Base-by-base conservation (phyloP, 2,113 vertebrate species). In the Takifugu flavidus region DNA sequence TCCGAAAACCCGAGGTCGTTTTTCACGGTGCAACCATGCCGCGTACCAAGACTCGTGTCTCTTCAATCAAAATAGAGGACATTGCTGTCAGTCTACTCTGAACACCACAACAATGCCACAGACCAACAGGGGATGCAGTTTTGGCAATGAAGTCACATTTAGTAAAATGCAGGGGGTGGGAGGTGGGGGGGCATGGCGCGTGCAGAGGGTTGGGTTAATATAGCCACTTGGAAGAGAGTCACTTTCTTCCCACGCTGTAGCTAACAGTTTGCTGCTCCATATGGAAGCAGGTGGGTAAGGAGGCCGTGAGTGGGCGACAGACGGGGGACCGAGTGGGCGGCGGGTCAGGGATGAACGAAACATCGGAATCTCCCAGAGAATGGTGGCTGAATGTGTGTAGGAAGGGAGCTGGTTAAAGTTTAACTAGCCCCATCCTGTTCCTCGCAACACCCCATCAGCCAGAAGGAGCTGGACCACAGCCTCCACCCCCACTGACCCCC, bases 331-430 rank as follows among this genome's bases (percentile, higher is more conserved):
- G 64, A 74, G 87, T 83, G 83, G 86, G 86, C 81, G 83, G 67
- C 29, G 69, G 85, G 83, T 87, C 85, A 83, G 64, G 61, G 59
- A 75, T 70, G 77, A 71, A 80, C 25, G 69, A 86, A 81, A 82
- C 78, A 85, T 82, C 89, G 87, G 88, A 89, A 49, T 79, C 57
- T 86, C 82, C 80, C 75, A 60, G 72, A 85, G 77, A 82, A 88
- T 75, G 57, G 59, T 62, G 47, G 43, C 54, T 85, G 77, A 84
- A 84, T 85, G 80, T 61, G 87, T 84, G 88, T 89, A 85, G 89
- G 89, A 88, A 87, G 88, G 75, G 83, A 85, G 80, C 90, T 93
- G 92, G 95, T 96, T 95, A 95, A 97, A 94, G 83, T 95, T 98
- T 98, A 97, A 98, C 95, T 90, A 94, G 91, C 82, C 80, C 88